These are phyloP conservation scores for Mobula hypostoma DNA, from an alignment of 2,113 vertebrate genomes.

Conservation along the genomic window DNA sequence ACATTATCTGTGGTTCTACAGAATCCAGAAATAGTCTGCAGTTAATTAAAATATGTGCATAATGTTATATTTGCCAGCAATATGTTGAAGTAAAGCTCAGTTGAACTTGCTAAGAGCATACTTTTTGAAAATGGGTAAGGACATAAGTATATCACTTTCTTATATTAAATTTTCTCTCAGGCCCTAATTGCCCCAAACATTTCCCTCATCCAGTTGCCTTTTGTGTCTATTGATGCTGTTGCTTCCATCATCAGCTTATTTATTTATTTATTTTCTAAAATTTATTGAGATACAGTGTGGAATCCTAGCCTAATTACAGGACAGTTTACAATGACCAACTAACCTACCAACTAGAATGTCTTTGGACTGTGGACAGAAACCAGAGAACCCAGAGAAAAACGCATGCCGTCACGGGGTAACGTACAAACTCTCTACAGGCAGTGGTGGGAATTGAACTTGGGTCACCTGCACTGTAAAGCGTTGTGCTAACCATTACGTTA, in stretches of 20 bases:
- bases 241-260: not conserved
- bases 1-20: not conserved
- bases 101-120: not conserved
- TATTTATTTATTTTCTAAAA: too few species aligned
- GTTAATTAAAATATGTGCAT: not conserved
- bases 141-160: not conserved
- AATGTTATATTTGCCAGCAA: not conserved
- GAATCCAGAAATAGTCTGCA: constrained; percentile 8
- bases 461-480: too few species aligned
- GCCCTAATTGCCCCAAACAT: not conserved
- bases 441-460: too few species aligned
- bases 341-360: too few species aligned
- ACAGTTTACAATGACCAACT: too few species aligned
- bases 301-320: too few species aligned
- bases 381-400: too few species aligned
- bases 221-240: not conserved
- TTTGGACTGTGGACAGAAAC: too few species aligned
- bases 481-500: too few species aligned
- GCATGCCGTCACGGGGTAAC: too few species aligned
- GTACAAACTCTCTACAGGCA: too few species aligned
- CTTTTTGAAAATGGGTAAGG: not conserved
- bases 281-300: too few species aligned
- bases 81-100: not conserved
- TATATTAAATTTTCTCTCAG: not conserved
- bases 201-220: not conserved